Evolutionary conservation across 2,797 vertebrate species (phyloP).

Genomic region (Pygocentrus nattereri): DNA sequence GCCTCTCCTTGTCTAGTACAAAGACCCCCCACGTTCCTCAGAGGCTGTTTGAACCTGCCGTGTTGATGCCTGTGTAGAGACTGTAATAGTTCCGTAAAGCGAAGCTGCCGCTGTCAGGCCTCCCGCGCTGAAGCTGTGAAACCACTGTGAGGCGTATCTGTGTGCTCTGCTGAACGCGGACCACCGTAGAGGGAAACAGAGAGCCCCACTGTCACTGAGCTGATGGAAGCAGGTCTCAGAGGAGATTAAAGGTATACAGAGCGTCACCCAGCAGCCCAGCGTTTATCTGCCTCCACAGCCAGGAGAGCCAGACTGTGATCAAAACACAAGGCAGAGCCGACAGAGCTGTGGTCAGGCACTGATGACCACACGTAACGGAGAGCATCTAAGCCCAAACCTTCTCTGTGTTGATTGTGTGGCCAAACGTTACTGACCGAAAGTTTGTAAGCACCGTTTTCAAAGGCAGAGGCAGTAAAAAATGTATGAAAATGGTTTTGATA

Average conservation of each 20-base stretch:
- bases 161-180: slow-evolving; percentile 14
- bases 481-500: no score
- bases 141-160: slow-evolving; percentile 18
- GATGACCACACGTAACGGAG: not conserved
- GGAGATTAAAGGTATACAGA: not conserved
- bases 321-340: not conserved
- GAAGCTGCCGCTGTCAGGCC: slow-evolving; percentile 21
- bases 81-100: slow-evolving; percentile 9
- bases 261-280: no score
- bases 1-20: no score
- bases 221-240: not conserved
- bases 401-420: no score
- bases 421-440: no score
- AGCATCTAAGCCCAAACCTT: not conserved
- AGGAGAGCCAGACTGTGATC: not conserved
- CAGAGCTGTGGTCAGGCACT: not conserved
- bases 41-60: no score
- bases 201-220: not conserved
- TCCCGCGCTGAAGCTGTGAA: slow-evolving; percentile 26
- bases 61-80: no score
- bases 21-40: no score
- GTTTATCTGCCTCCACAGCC: not conserved
- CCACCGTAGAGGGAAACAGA: not conserved
- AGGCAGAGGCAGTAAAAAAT: no score
- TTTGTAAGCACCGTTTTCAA: no score